Percentiles rank a stretch among this genome's conserved stretches.
These are phyloP conservation scores for Solenopsis invicta DNA, from an alignment of 1,140 invertebrate species.

Conservation along the genomic window DNA sequence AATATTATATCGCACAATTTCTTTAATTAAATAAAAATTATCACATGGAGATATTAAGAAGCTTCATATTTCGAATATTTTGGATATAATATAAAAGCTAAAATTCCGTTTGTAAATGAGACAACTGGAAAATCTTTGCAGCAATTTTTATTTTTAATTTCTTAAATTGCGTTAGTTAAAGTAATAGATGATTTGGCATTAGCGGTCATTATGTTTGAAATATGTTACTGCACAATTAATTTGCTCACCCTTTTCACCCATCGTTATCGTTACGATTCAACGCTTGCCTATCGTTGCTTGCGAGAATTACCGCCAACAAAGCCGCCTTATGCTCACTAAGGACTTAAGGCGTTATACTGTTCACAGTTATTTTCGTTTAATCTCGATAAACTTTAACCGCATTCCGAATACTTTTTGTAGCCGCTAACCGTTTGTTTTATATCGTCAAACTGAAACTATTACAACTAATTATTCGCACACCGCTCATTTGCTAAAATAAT, in stretches of 20 bases:
- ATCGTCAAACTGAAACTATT: background rate
- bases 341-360: background rate
- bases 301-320: constrained; percentile 27
- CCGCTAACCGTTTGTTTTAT: background rate
- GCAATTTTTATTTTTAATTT: background rate
- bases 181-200: background rate
- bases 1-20: background rate
- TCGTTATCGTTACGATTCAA: constrained; percentile 14
- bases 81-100: background rate
- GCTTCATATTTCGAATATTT: background rate
- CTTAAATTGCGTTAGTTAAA: background rate
- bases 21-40: constrained; percentile 12
- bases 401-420: background rate
- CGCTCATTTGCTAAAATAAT: too few relatives aligned
- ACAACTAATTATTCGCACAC: background rate
- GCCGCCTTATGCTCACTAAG: background rate
- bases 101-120: background rate
- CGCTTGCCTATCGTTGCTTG: background rate
- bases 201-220: background rate
- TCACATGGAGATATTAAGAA: background rate
- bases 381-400: constrained; percentile 12
- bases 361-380: constrained; percentile 17
- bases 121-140: background rate
- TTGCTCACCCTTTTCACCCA: background rate
- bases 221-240: constrained; percentile 5